Evolutionary conservation across 2,113 vertebrate species (phyloP).

Genomic region (zebrafish (Danio rerio)): DNA sequence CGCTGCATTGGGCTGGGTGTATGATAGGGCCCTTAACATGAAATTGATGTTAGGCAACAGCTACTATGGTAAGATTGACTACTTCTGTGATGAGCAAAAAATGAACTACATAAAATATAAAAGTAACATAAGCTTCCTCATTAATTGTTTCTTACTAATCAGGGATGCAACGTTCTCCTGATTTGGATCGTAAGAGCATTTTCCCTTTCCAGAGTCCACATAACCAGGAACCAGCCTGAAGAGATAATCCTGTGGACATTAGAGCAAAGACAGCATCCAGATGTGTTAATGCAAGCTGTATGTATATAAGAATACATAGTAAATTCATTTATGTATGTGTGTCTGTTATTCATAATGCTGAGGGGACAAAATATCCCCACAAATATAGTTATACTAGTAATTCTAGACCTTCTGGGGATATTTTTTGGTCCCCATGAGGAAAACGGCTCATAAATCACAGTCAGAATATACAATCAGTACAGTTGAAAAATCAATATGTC

Average conservation of each 20-base stretch:
- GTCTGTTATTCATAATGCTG: not conserved
- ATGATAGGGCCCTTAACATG: too few species aligned
- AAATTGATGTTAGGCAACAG: not conserved
- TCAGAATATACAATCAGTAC: too few species aligned
- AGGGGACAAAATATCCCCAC: too few species aligned
- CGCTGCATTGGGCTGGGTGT: too few species aligned
- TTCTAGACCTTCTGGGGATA: too few species aligned
- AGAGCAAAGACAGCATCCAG: not conserved
- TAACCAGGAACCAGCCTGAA: conserved; percentile 82
- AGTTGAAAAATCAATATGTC: too few species aligned
- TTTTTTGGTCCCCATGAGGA: too few species aligned
- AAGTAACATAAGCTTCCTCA: not conserved
- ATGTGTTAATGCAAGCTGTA: not conserved
- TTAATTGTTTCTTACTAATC: conserved; percentile 74
- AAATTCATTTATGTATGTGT: not conserved
- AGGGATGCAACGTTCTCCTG: conserved; percentile 79
- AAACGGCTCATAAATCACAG: too few species aligned
- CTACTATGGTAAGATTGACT: not conserved
- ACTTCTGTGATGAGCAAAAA: not conserved
- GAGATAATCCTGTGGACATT: conserved; percentile 79
- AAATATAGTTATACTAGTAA: too few species aligned
- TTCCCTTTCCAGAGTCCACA: conserved; percentile 83
- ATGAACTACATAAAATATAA: not conserved
- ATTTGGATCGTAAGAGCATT: conserved; percentile 84
- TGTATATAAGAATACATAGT: not conserved